Percentiles rank a stretch among this genome's conserved stretches.
These are phyloP conservation scores for Arctocebus calabarensis DNA, from an alignment of 2,797 vertebrate genomes.

Conservation along the genomic window DNA sequence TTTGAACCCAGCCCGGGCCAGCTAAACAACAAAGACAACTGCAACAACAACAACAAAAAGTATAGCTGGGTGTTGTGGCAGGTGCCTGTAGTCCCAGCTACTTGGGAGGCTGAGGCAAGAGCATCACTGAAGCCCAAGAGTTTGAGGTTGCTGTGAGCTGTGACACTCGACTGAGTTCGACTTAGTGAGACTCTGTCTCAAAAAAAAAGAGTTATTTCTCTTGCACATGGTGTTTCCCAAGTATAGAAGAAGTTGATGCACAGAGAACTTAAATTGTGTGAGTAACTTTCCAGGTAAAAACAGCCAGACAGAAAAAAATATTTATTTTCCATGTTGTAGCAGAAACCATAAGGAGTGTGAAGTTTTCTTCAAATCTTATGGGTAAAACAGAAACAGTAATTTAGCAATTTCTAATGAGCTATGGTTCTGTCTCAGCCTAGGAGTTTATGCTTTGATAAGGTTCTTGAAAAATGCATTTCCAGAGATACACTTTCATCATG, in stretches of 20 bases:
- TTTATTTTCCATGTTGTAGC: slow-evolving; percentile 71
- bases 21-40: too few species aligned
- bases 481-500: slow-evolving; percentile 81
- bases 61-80: too few species aligned
- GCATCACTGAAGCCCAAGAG: too few species aligned
- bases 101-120: too few species aligned
- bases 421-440: slow-evolving; percentile 79
- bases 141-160: too few species aligned
- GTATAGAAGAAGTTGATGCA: background rate
- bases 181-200: too few species aligned
- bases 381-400: slow-evolving; percentile 77
- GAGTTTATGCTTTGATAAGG: slow-evolving; percentile 80
- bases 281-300: slow-evolving; percentile 45
- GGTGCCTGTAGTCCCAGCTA: too few species aligned
- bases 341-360: slow-evolving; percentile 62
- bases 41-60: too few species aligned
- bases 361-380: slow-evolving; percentile 63
- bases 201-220: too few species aligned
- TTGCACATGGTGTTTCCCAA: background rate
- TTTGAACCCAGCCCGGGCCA: too few species aligned
- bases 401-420: slow-evolving; percentile 73
- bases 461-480: slow-evolving; percentile 80
- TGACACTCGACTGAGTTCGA: too few species aligned
- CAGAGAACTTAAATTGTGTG: slow-evolving; percentile 28
- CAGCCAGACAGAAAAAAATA: slow-evolving; percentile 71